phyloP scores from a whole-genome alignment of 2,113 vertebrate genomes.

The Alligator mississippiensis region DNA sequence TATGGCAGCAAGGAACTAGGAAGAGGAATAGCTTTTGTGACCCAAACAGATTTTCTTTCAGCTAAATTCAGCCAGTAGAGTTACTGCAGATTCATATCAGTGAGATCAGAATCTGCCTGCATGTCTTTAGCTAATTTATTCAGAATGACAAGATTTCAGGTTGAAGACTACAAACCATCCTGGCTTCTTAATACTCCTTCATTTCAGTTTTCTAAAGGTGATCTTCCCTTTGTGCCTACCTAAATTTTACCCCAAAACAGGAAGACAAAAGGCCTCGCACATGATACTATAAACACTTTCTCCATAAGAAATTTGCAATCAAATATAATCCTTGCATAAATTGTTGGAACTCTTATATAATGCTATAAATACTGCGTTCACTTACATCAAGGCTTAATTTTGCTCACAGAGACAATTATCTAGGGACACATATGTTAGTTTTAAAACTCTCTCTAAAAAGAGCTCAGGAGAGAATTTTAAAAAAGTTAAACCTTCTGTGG shows the following conservation, averaged over 20 bases:
- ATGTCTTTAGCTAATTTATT: not conserved
- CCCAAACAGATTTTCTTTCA: not conserved
- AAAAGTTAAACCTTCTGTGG: not conserved
- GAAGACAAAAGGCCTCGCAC: not conserved
- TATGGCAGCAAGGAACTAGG: not conserved
- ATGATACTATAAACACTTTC: rapidly evolving
- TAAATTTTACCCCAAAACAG: not conserved
- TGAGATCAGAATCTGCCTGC: not conserved
- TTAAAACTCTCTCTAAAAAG: not conserved
- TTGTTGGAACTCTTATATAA: not conserved
- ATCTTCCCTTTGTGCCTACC: not conserved
- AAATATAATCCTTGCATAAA: not conserved
- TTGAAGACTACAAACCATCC: not conserved
- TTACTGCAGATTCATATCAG: not conserved
- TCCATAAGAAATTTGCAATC: not conserved
- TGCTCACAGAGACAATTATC: not conserved
- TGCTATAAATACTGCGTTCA: rapidly evolving
- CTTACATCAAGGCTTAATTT: not conserved
- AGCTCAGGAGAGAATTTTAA: not conserved
- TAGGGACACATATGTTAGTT: not conserved
- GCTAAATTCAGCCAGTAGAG: not conserved
- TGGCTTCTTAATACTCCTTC: not conserved
- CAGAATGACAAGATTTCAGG: not conserved
- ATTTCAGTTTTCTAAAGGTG: not conserved
- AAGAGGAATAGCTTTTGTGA: no score